Percentiles rank a stretch among this genome's conserved stretches.
phyloP scores from a whole-genome alignment of 2,888 invertebrate genomes.

The Tenthredo livida region DNA sequence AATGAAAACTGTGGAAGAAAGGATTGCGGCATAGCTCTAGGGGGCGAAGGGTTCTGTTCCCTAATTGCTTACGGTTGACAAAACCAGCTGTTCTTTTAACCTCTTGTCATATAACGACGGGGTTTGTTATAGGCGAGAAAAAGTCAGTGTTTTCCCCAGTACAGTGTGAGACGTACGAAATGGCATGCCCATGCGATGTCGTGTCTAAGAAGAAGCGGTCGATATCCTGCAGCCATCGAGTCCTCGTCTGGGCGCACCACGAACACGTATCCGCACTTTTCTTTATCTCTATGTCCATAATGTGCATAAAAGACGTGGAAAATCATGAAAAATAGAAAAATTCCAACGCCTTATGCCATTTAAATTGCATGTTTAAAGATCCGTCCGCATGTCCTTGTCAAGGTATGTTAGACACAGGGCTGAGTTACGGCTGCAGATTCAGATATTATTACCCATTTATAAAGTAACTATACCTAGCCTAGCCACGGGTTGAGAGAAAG shows the following conservation, averaged over 20 bases:
- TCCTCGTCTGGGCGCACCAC: conserved; percentile 26
- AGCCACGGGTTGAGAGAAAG: not conserved
- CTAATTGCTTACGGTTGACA: conserved; percentile 33
- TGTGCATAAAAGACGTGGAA: not conserved
- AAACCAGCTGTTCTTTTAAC: conserved; percentile 16
- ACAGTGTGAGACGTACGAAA: not conserved
- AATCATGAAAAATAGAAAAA: not conserved
- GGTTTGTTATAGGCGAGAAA: not conserved
- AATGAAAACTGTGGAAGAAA: not conserved
- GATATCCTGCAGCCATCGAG: conserved; percentile 41
- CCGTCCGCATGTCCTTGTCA: not conserved
- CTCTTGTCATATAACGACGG: not conserved
- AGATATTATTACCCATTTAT: conserved; percentile 22
- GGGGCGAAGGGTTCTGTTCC: not conserved
- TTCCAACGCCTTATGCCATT: not conserved
- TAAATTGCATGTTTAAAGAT: not conserved
- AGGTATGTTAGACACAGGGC: not conserved
- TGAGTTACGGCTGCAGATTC: not conserved
- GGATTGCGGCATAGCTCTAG: not conserved
- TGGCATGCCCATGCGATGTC: not conserved
- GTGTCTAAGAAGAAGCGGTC: conserved; percentile 37
- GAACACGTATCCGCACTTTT: not conserved
- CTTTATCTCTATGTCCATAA: not conserved
- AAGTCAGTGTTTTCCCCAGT: not conserved
- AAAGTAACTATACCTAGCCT: not conserved